Evolutionary conservation across 2,113 vertebrate species (phyloP).

Genomic region (Psophia crepitans): DNA sequence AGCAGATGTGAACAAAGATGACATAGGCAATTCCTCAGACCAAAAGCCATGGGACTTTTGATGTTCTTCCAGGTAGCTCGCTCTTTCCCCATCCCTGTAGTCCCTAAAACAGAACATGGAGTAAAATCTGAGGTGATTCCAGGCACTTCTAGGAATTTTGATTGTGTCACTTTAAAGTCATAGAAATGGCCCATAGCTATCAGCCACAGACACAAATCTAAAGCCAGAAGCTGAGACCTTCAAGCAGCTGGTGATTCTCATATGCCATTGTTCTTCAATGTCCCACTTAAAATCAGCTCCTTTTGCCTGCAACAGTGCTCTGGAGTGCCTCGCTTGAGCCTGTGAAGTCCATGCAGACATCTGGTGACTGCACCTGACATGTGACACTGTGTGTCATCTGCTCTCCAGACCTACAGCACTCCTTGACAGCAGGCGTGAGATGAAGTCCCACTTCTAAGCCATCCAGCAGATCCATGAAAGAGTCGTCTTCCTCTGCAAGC

Average conservation of each 20-base stretch:
- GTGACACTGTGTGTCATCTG: background rate
- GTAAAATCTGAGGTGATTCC: background rate
- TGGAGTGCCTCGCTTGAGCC: background rate
- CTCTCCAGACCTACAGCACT: background rate
- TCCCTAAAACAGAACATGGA: background rate
- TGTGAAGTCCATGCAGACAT: background rate
- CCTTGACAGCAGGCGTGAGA: rapidly evolving
- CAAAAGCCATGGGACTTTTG: background rate
- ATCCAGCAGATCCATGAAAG: background rate
- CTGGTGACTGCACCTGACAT: no score
- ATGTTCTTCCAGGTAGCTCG: background rate
- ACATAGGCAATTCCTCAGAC: background rate
- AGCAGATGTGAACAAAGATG: background rate
- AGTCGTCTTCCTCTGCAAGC: background rate
- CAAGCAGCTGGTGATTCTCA: background rate
- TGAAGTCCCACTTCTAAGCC: background rate
- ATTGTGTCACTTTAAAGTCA: background rate
- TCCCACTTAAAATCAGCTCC: background rate
- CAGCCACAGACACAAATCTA: background rate
- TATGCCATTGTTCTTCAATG: background rate
- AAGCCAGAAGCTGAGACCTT: background rate
- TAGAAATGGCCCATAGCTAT: background rate
- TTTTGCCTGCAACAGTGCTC: background rate
- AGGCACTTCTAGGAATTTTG: background rate
- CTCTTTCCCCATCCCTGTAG: background rate